phyloP scores from a whole-genome alignment of 2,113 vertebrate genomes.

The Tragelaphus strepsiceros region DNA sequence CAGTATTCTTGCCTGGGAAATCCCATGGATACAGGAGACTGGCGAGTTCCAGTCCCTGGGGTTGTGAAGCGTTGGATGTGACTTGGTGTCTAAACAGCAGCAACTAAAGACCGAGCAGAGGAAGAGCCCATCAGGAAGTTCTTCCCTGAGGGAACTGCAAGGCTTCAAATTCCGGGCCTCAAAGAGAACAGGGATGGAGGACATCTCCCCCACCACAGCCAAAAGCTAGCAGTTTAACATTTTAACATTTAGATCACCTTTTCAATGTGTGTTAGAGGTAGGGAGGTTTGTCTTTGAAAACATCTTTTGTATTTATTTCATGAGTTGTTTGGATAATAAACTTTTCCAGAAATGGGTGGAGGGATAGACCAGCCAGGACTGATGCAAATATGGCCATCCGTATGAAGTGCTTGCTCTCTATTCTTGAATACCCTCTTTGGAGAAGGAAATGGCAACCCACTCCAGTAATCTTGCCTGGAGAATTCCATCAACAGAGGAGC shows the following conservation, averaged over 20 bases:
- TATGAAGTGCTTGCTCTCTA: neutral
- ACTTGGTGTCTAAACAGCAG: neutral
- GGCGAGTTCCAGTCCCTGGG: neutral
- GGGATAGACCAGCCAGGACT: neutral
- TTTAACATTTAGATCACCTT: neutral
- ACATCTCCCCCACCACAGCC: neutral
- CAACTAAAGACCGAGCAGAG: rapidly evolving
- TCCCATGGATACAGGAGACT: neutral
- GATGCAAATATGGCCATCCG: neutral
- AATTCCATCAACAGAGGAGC: neutral
- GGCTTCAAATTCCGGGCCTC: neutral
- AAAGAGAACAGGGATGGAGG: neutral
- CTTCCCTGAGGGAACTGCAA: neutral
- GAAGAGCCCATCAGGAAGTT: neutral
- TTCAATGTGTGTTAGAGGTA: neutral
- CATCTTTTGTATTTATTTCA: neutral
- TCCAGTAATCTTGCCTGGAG: neutral
- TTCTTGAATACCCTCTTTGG: neutral
- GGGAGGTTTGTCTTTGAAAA: neutral
- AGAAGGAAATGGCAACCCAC: neutral
- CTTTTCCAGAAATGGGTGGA: neutral
- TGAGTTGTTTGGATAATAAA: neutral
- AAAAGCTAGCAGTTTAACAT: neutral
- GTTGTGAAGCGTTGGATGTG: neutral
- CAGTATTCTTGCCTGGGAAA: neutral